Evolutionary conservation across 1,140 invertebrate species (phyloP).

Genomic region (Hormaphis cornu): DNA sequence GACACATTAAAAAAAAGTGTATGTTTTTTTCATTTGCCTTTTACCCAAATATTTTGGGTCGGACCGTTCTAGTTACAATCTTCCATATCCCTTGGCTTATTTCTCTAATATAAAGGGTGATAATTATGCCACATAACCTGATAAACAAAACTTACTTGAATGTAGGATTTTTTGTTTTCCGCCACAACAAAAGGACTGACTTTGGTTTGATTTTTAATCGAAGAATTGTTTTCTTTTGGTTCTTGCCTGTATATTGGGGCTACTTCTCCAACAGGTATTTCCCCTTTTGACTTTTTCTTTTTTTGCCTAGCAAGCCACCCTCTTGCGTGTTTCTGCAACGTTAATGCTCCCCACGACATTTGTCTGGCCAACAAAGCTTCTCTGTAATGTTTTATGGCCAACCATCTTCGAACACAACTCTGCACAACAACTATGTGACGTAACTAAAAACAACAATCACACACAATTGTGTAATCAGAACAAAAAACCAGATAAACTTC

Average conservation of each 20-base stretch:
- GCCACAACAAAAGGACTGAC: constrained; percentile 13
- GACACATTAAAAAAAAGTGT: too few relatives aligned
- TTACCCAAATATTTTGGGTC: too few relatives aligned
- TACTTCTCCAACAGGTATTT: constrained; percentile 25
- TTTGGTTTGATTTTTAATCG: constrained; percentile 15
- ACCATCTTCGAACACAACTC: constrained; percentile 59
- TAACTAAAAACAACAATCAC: constrained; percentile 44
- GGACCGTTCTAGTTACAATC: too few relatives aligned
- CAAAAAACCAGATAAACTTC: background rate
- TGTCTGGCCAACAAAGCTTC: constrained; percentile 52
- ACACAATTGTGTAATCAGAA: background rate
- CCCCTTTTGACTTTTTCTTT: constrained; percentile 31
- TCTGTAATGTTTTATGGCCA: constrained; percentile 45
- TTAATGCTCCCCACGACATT: constrained; percentile 55
- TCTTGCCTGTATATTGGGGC: constrained; percentile 23
- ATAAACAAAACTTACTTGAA: too few relatives aligned
- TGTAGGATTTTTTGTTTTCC: constrained; percentile 34
- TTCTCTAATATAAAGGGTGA: too few relatives aligned
- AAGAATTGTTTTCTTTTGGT: background rate
- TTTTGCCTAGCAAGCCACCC: constrained; percentile 51
- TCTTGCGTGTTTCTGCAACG: constrained; percentile 56
- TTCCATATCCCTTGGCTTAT: too few relatives aligned
- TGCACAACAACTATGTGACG: constrained; percentile 62
- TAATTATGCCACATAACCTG: too few relatives aligned
- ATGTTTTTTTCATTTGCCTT: too few relatives aligned